Conservation (phyloP, 1,140 invertebrate genomes). For the Drosophila prosaltans region DNA sequence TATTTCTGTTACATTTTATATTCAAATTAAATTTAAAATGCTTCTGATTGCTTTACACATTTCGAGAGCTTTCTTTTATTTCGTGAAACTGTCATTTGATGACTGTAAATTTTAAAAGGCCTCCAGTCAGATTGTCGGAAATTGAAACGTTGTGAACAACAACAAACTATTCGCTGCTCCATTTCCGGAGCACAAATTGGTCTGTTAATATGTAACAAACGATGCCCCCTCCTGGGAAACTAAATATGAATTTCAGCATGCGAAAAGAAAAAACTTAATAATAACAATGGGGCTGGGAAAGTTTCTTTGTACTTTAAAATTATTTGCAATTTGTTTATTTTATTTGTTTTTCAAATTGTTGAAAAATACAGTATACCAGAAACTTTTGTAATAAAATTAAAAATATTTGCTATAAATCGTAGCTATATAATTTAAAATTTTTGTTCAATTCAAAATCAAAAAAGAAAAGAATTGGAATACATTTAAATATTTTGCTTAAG, state of each 20-base stretch:
- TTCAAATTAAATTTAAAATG: not conserved
- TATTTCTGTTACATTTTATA: not conserved
- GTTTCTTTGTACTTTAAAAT: not conserved
- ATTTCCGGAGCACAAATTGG: constrained; percentile 10
- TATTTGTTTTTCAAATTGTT: not conserved
- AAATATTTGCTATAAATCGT: too few species aligned
- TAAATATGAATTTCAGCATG: not conserved
- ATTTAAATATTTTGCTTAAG: not conserved
- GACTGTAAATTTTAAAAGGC: constrained; percentile 13
- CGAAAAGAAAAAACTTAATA: not conserved
- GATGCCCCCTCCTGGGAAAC: not conserved
- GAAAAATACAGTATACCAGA: too few species aligned
- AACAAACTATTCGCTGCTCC: not conserved
- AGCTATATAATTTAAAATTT: too few species aligned
- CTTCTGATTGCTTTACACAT: not conserved
- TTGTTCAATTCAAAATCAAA: not conserved
- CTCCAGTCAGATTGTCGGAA: constrained; percentile 13
- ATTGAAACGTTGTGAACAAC: constrained; percentile 2
- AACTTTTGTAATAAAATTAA: too few species aligned
- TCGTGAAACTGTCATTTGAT: not conserved
- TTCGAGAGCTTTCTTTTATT: not conserved
- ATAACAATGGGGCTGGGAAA: not conserved
- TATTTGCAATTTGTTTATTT: not conserved
- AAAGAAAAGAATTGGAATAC: not conserved
- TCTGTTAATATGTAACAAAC: constrained; percentile 5